These are phyloP conservation scores for Heliopora coerulea DNA, from an alignment of 92 coral and sea anemone species.

Conservation along the genomic window DNA sequence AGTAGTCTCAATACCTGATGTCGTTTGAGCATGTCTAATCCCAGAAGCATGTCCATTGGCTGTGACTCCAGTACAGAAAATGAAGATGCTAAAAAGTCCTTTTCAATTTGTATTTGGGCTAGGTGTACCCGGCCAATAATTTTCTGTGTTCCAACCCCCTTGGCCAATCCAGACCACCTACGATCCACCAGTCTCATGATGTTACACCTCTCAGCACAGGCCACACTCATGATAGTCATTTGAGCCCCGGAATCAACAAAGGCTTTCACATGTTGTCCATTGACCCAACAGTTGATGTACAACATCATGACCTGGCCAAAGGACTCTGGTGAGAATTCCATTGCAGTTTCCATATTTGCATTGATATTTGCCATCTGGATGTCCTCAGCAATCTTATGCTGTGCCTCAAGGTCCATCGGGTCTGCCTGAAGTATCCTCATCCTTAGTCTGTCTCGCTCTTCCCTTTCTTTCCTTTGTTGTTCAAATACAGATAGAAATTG, in stretches of 20 bases:
- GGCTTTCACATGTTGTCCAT: slow-evolving; percentile 96
- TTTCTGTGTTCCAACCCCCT: slow-evolving; percentile 97
- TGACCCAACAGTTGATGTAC: slow-evolving; percentile 83
- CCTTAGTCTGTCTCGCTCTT: slow-evolving; percentile 75
- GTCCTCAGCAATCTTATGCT: slow-evolving; percentile 91
- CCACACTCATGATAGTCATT: slow-evolving; percentile 98
- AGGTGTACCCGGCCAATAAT: slow-evolving; percentile 95
- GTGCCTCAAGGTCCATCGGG: slow-evolving; percentile 87
- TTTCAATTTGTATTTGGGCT: slow-evolving; percentile 92
- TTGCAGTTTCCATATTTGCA: slow-evolving; percentile 95
- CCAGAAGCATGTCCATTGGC: slow-evolving; percentile 90
- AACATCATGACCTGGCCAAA: slow-evolving; percentile 91
- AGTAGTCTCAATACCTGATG: too few species aligned
- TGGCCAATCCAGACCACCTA: slow-evolving; percentile 91
- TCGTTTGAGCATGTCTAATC: slow-evolving; percentile 93
- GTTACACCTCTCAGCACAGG: slow-evolving; percentile 90
- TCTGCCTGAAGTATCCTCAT: slow-evolving; percentile 93
- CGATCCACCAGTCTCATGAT: slow-evolving; percentile 90
- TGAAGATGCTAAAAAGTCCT: slow-evolving; percentile 88
- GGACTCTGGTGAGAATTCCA: slow-evolving; percentile 95
- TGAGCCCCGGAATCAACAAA: slow-evolving; percentile 99
- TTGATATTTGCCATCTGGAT: slow-evolving; percentile 87
- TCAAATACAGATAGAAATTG: slow-evolving; percentile 66
- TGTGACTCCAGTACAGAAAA: slow-evolving; percentile 93
- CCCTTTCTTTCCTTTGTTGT: slow-evolving; percentile 76